A percentile compares a stretch with the other conserved stretches of the same genome.
Evolutionary conservation across 1,140 invertebrate species (phyloP).

Genomic region (Drosophila insularis): DNA sequence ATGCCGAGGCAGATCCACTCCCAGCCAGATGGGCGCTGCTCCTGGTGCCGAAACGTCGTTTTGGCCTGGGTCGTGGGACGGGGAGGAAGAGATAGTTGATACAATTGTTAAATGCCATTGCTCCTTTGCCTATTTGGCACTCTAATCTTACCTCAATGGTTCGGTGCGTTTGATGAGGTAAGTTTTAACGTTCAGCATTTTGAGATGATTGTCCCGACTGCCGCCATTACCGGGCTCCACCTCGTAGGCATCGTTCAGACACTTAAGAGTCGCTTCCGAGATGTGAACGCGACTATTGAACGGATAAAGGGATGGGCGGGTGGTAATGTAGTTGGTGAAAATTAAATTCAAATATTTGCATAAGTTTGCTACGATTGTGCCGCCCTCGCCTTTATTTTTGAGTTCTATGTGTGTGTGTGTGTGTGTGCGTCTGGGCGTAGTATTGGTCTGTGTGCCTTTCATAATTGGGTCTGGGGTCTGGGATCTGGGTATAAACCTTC

Average conservation of each 20-base stretch:
- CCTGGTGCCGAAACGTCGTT: slow-evolving; percentile 76
- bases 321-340: slow-evolving; percentile 61
- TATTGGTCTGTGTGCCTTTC: slow-evolving; percentile 32
- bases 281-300: slow-evolving; percentile 93
- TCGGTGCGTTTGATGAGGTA: slow-evolving; percentile 95
- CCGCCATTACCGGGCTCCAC: slow-evolving; percentile 95
- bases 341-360: slow-evolving; percentile 80
- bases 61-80: slow-evolving; percentile 56
- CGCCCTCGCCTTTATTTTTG: slow-evolving; percentile 5
- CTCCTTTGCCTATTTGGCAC: slow-evolving; percentile 73
- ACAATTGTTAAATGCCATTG: slow-evolving; percentile 44
- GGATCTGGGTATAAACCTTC: background rate
- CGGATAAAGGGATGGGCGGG: background rate
- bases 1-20: slow-evolving; percentile 33
- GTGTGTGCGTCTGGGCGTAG: slow-evolving; percentile 35
- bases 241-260: slow-evolving; percentile 93
- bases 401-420: slow-evolving; percentile 19
- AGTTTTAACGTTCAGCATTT: slow-evolving; percentile 94
- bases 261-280: slow-evolving; percentile 92
- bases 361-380: slow-evolving; percentile 67
- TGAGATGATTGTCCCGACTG: slow-evolving; percentile 92
- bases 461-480: slow-evolving; percentile 57
- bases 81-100: slow-evolving; percentile 5
- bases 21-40: slow-evolving; percentile 68
- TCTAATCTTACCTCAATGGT: slow-evolving; percentile 84